phyloP scores from a whole-genome alignment of 92 coral and sea anemone species.

The Porites evermanni region DNA sequence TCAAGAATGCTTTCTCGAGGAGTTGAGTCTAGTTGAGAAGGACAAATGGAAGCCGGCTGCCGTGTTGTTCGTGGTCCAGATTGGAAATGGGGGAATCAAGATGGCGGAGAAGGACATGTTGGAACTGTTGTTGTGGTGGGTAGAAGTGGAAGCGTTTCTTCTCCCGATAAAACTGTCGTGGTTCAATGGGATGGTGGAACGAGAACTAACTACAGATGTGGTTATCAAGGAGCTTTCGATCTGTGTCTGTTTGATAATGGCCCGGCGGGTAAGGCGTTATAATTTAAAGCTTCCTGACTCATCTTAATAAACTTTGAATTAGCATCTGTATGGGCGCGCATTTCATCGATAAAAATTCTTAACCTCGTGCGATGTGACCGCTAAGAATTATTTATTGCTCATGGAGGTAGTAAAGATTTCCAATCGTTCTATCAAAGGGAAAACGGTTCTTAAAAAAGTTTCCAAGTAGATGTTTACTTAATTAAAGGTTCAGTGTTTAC shows the following conservation, averaged over 20 bases:
- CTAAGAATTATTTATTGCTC: too few relatives aligned
- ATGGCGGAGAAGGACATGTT: conserved; percentile 94
- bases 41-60: conserved; percentile 74
- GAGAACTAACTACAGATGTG: conserved; percentile 90
- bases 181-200: conserved; percentile 94
- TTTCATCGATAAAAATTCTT: too few relatives aligned
- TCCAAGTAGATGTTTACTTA: too few relatives aligned
- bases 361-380: too few relatives aligned
- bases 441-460: too few relatives aligned
- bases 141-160: conserved; percentile 70
- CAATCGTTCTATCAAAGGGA: too few relatives aligned
- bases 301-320: neutral
- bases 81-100: conserved; percentile 93
- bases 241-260: conserved; percentile 80
- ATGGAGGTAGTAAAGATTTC: too few relatives aligned
- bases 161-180: conserved; percentile 90
- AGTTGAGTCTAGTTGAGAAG: neutral
- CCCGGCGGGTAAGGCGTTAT: conserved; percentile 70
- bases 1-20: neutral
- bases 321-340: neutral
- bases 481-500: too few relatives aligned
- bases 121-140: conserved; percentile 91
- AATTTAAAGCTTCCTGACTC: neutral
- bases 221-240: conserved; percentile 83
- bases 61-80: conserved; percentile 89